These are phyloP conservation scores for Falco biarmicus DNA, from an alignment of 2,797 vertebrate species.

Conservation along the genomic window DNA sequence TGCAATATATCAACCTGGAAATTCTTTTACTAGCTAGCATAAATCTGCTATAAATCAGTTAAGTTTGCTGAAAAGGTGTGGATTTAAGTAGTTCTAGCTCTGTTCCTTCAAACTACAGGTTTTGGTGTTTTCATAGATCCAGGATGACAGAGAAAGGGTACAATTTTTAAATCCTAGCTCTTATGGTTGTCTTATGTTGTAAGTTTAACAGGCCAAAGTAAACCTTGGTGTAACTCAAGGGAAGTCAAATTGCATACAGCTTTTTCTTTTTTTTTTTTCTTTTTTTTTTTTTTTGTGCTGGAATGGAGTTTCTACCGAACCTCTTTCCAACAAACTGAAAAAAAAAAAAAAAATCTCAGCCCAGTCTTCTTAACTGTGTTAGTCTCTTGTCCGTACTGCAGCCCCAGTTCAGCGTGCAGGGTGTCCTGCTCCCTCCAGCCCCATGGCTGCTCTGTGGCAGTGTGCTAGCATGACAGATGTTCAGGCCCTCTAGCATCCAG, in stretches of 20 bases:
- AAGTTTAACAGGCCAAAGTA: not conserved
- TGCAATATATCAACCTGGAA: not conserved
- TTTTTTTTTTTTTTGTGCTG: not conserved
- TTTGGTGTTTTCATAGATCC: not conserved
- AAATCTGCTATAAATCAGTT: not conserved
- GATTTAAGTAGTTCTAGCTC: not conserved
- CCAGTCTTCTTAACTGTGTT: not conserved
- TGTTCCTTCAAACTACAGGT: not conserved
- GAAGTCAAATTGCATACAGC: not conserved
- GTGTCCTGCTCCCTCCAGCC: not conserved
- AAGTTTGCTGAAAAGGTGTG: not conserved
- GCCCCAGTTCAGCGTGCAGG: fast-evolving
- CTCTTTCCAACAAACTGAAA: not conserved
- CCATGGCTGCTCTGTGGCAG: fast-evolving
- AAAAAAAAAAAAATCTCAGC: not conserved
- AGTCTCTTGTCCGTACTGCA: not conserved
- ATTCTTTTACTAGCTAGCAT: not conserved
- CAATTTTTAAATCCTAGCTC: not conserved
- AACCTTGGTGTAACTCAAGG: not conserved
- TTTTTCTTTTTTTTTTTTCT: not conserved
- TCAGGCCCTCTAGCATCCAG: not conserved
- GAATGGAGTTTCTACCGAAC: not conserved
- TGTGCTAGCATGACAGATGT: not conserved
- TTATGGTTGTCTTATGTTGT: not conserved
- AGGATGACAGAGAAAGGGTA: not conserved